A percentile compares a stretch with the other conserved stretches of the same genome.
Conservation (phyloP, 2,888 invertebrate genomes). For the Watsonalla binaria region DNA sequence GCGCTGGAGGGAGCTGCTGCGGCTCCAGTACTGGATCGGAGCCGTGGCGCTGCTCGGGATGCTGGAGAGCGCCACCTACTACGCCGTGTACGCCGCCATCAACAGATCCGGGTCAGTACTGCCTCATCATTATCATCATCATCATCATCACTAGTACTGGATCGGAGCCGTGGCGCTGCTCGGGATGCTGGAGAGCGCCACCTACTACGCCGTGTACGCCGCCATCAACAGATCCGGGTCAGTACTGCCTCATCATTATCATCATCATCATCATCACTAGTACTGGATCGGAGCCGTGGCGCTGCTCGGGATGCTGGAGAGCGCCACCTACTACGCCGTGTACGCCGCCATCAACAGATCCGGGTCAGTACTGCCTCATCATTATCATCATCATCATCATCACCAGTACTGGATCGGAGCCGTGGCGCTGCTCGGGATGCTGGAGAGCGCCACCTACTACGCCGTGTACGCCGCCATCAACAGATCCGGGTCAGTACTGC, state of each 20-base stretch:
- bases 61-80: constrained; percentile 93
- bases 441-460: constrained; percentile 93
- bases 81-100: constrained; percentile 86
- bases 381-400: constrained; percentile 39
- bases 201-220: constrained; percentile 92
- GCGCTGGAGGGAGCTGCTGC: constrained; percentile 93
- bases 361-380: constrained; percentile 36
- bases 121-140: background rate
- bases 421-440: constrained; percentile 91
- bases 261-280: constrained; percentile 78
- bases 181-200: constrained; percentile 92
- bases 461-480: constrained; percentile 85
- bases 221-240: constrained; percentile 60
- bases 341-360: constrained; percentile 76
- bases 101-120: constrained; percentile 53
- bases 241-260: constrained; percentile 11
- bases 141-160: constrained; percentile 93
- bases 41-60: constrained; percentile 92
- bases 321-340: constrained; percentile 94
- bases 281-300: constrained; percentile 98
- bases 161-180: constrained; percentile 94
- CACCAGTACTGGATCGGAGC: constrained; percentile 95
- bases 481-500: constrained; percentile 44
- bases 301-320: constrained; percentile 90
- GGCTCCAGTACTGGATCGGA: constrained; percentile 98